phyloP scores from a whole-genome alignment of 2,797 vertebrate genomes.

The Ptychadena robeensis region DNA sequence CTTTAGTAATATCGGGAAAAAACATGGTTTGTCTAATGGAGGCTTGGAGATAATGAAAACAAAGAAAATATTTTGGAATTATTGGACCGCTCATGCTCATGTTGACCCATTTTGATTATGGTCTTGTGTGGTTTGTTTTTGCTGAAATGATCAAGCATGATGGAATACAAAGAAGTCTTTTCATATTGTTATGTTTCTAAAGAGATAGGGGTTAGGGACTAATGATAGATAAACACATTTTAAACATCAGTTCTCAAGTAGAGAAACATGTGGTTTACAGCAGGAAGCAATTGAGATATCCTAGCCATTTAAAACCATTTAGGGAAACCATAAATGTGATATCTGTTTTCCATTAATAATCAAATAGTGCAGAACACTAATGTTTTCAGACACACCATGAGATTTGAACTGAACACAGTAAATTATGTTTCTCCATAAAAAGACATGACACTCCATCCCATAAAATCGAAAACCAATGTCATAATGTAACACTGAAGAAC shows the following conservation, averaged over 20 bases:
- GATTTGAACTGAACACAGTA: constrained; percentile 44
- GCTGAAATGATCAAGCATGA: constrained; percentile 65
- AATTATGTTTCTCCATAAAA: constrained; percentile 43
- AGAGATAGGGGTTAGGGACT: constrained; percentile 62
- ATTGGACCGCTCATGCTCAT: constrained; percentile 33
- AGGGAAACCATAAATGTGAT: constrained; percentile 62
- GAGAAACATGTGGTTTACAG: constrained; percentile 64
- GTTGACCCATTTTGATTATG: constrained; percentile 38
- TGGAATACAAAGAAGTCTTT: constrained; percentile 68
- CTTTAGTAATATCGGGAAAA: not conserved
- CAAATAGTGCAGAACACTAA: constrained; percentile 56
- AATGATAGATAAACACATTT: constrained; percentile 64
- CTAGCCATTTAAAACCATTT: constrained; percentile 63
- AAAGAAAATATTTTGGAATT: constrained; percentile 53
- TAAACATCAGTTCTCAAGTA: constrained; percentile 66
- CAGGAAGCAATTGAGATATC: constrained; percentile 63
- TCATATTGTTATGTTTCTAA: constrained; percentile 67
- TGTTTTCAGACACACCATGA: constrained; percentile 42
- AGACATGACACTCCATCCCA: constrained; percentile 6
- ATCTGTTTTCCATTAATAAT: constrained; percentile 53
- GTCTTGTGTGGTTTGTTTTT: constrained; percentile 54
- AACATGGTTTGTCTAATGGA: not conserved
- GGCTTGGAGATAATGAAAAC: constrained; percentile 4
- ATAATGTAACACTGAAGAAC: not conserved
- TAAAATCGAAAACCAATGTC: not conserved